Evolutionary conservation across 30 jellyfish, hydroid and myxozoan genomes (phyloP), one percentile per base, ranked within the genome.

Genomic region (Mastigias papua): DNA sequence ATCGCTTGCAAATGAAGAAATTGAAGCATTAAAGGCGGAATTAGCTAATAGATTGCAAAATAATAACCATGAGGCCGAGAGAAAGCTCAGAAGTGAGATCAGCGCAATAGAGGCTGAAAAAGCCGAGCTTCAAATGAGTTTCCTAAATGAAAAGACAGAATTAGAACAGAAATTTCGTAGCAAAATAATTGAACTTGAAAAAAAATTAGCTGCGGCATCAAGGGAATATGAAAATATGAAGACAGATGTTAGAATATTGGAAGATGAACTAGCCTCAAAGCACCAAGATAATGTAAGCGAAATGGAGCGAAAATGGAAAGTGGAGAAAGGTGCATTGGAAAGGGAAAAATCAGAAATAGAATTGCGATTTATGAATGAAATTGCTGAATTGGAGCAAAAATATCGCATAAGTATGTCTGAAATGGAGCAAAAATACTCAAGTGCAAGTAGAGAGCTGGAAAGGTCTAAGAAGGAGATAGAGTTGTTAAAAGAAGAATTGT

Each of bases 391-490:
- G 16, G 99, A 95, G 83, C 99, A 95, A 62, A 77, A 86, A 69
- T 95, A 91, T 81, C 95, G 99, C 3, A 95, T 95, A 0, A 96
- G 82, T 48, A 73, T 86, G 72, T 96, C 98, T n/a, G 99, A 95
- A 60, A 72, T 81, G 19, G 95, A 90, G 91, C 95, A 81, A 91
- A 86, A 82, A 60, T 96, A 96, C 34, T 69, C 97, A 20, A 90
- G 96, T 95, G 81, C 96, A 34, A 90, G 77, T 73, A 83, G 98
- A 48, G 98, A 95, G 67, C 58, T 69, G 26, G 98, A 95, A n/a
- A 35, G 96, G 30, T 95, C 98, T 13, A 92, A 82, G 86, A 95
- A 95, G 51, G 90, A 89, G 29, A 75, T 95, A 8, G 97, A 95
- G 37, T 57, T 69, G 23, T 50, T 95, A 76, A 95, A 86, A 60